A percentile compares a stretch with the other conserved stretches of the same genome.
These are phyloP conservation scores for Hyppa rectilinea DNA, from an alignment of 2,888 invertebrate species.

Conservation along the genomic window DNA sequence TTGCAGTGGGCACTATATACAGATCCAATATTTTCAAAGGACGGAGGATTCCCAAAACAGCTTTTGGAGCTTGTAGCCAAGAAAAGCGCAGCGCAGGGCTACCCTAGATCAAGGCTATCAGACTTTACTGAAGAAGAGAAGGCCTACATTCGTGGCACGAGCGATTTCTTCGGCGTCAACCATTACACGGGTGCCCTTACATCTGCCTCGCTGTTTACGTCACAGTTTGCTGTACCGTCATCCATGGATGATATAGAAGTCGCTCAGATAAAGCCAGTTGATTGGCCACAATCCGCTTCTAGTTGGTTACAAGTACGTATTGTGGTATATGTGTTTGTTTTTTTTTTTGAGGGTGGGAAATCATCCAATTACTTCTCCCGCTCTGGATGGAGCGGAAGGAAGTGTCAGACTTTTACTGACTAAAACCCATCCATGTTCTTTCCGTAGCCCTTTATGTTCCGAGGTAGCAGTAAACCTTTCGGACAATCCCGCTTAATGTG, in stretches of 20 bases:
- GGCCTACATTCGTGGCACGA: constrained; percentile 72
- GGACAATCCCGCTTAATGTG: too few species aligned
- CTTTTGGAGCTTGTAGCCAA: constrained; percentile 82
- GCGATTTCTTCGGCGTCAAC: constrained; percentile 90
- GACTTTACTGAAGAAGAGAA: constrained; percentile 82
- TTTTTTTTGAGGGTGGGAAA: too few species aligned
- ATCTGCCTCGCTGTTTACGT: constrained; percentile 68
- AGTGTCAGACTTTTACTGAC: too few species aligned
- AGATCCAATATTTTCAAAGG: constrained; percentile 84
- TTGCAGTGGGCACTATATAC: constrained; percentile 82
- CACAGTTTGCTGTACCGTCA: constrained; percentile 69
- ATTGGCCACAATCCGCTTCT: constrained; percentile 75
- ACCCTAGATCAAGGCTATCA: constrained; percentile 81
- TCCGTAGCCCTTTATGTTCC: too few species aligned
- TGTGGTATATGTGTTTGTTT: background rate
- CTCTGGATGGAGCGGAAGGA: too few species aligned
- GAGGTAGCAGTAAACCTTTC: too few species aligned
- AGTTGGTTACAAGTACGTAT: constrained; percentile 76
- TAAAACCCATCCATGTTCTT: too few species aligned
- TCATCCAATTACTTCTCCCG: too few species aligned
- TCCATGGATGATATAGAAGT: constrained; percentile 71
- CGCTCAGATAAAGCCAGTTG: constrained; percentile 64
- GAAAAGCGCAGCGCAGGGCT: constrained; percentile 83
- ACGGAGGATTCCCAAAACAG: constrained; percentile 88
- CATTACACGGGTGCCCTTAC: constrained; percentile 90